Evolutionary conservation across 2,888 invertebrate species (phyloP), one percentile per base, ranked within the genome.

Genomic region (Dynastes grantii): DNA sequence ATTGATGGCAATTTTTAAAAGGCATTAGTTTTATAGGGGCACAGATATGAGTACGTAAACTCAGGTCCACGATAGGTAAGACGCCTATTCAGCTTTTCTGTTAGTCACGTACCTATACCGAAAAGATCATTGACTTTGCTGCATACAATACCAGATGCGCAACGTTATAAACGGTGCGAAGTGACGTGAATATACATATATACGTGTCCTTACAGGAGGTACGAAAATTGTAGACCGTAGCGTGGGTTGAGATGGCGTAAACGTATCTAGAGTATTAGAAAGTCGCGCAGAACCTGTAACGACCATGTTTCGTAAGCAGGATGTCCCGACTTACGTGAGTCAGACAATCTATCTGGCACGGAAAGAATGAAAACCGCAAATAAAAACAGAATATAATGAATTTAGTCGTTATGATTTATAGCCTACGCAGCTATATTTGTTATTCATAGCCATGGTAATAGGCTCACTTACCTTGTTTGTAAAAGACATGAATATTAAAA

Each of bases 71-170:
- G 22, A 29, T n/a, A 49, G 32, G 73, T 45, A 32, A 45, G 29
- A 61, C 61, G 73, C 61, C 27, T 49, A 37, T 49, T 40, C 27
- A 75, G 73, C 73, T 75, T 75, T 75, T 75, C 63, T 45, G 73
- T 75, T 63, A 61, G 73, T 75, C 73, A 75, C 63, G 73, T 49
- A 61, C 29, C 73, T 61, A 61, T 49, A 63, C 45, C 45, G 45
- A 61, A 61, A 75, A 75, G 73, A 75, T 75, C 73, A 63, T 75
- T 75, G 63, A 75, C 73, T 75, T 45, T 55, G n/a, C 29, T 61
- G 27, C 61, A 75, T 22, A 58, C 73, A 73, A 61, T 45, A 75
- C 45, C 37, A 75, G 45, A 45, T 75, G 49, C 49, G 63, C 61
- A 22, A 32, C 37, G 73, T 27, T 61, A 55, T 49, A 13, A 9